Evolutionary conservation across 1,140 invertebrate genomes (phyloP).

Genomic region (Planococcus citri): DNA sequence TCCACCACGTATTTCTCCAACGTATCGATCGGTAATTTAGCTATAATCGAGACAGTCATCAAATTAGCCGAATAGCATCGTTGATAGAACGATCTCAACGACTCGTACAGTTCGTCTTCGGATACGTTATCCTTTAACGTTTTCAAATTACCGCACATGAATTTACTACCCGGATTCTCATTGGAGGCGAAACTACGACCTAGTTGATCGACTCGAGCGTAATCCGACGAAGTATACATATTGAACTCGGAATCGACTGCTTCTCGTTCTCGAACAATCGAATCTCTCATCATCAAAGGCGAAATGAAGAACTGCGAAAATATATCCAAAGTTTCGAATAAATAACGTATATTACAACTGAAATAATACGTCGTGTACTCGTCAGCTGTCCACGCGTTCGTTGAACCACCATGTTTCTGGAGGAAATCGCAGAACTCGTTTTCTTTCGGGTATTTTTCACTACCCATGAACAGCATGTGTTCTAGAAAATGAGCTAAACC

Average conservation of each 20-base stretch:
- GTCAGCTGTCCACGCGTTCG: conserved; percentile 50
- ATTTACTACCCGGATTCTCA: conserved; percentile 60
- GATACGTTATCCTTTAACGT: conserved; percentile 55
- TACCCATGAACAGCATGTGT: conserved; percentile 83
- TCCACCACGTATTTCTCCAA: conserved; percentile 53
- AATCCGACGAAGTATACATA: conserved; percentile 53
- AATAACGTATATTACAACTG: conserved; percentile 63
- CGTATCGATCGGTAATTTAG: conserved; percentile 59
- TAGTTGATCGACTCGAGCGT: conserved; percentile 56
- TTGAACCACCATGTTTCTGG: conserved; percentile 36
- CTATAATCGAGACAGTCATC: conserved; percentile 74
- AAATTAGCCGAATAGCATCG: conserved; percentile 77
- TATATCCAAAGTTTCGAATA: conserved; percentile 56
- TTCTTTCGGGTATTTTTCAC: conserved; percentile 41
- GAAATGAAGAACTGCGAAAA: conserved; percentile 84
- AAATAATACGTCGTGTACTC: conserved; percentile 80
- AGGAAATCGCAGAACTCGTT: conserved; percentile 42
- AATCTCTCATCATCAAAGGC: conserved; percentile 72
- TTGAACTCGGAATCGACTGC: conserved; percentile 85
- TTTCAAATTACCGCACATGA: conserved; percentile 71
- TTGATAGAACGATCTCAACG: conserved; percentile 63
- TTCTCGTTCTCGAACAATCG: conserved; percentile 80
- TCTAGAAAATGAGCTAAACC: conserved; percentile 90
- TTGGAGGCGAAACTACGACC: conserved; percentile 40
- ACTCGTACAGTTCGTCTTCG: conserved; percentile 48